Evolutionary conservation across 1,140 invertebrate species (phyloP).

Genomic region (Oncopodura yosiiana): DNA sequence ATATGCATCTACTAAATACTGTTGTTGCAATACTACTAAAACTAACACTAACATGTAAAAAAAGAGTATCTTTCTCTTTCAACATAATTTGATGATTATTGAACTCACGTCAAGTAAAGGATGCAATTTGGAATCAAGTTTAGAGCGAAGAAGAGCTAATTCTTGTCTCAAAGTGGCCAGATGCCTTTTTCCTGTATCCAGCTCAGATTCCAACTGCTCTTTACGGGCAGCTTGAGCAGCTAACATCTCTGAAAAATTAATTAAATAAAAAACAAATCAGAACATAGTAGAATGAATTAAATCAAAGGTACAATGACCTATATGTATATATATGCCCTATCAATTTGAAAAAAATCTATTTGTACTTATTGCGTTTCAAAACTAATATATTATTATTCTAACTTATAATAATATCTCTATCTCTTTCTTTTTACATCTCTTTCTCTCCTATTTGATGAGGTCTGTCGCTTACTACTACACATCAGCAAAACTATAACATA

Average conservation of each 20-base stretch:
- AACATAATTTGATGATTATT: too few relatives aligned
- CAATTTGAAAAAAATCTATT: too few relatives aligned
- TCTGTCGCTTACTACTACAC: too few relatives aligned
- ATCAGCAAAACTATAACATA: too few relatives aligned
- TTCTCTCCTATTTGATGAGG: too few relatives aligned
- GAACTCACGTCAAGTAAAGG: conserved; percentile 12
- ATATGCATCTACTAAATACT: background rate
- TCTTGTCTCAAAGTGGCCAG: conserved; percentile 21
- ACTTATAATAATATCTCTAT: too few relatives aligned
- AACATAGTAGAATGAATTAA: background rate
- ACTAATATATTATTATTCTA: too few relatives aligned
- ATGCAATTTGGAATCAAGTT: conserved; percentile 11
- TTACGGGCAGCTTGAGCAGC: conserved; percentile 28
- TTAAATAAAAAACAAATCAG: conserved; percentile 6
- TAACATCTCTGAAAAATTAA: conserved; percentile 27
- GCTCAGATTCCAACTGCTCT: conserved; percentile 17
- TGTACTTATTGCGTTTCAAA: too few relatives aligned
- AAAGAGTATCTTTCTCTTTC: too few relatives aligned
- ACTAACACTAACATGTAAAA: conserved; percentile 1
- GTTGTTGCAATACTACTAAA: background rate
- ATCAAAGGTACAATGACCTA: too few relatives aligned
- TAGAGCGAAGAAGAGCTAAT: conserved; percentile 20
- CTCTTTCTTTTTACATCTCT: too few relatives aligned
- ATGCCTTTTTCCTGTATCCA: conserved; percentile 6
- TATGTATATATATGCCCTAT: too few relatives aligned